Percentiles rank a stretch among this genome's conserved stretches.
phyloP scores from a whole-genome alignment of 2,797 vertebrate species.

The Alectoris magna region DNA sequence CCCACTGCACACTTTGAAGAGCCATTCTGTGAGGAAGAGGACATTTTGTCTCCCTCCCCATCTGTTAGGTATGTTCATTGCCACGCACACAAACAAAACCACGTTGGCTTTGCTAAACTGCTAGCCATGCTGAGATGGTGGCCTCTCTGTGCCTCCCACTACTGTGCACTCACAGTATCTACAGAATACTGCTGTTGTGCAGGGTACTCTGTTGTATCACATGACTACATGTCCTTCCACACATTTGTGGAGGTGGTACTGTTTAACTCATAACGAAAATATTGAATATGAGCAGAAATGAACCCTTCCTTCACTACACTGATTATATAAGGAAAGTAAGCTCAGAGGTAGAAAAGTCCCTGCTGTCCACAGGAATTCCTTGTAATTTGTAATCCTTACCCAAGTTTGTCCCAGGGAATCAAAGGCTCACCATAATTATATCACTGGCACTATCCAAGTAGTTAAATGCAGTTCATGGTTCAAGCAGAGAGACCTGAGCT shows the following conservation, averaged over 20 bases:
- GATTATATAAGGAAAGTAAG: not conserved
- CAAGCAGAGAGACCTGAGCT: not conserved
- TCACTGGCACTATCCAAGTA: not conserved
- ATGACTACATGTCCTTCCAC: not conserved
- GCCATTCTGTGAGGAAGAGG: not conserved
- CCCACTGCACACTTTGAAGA: not conserved
- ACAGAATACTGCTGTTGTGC: not conserved
- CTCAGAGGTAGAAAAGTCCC: not conserved
- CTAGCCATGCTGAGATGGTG: not conserved
- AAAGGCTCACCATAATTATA: not conserved
- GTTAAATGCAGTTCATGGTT: not conserved
- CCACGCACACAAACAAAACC: not conserved
- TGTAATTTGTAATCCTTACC: not conserved
- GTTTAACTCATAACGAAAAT: not conserved
- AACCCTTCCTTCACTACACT: not conserved
- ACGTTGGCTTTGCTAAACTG: not conserved
- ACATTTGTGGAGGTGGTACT: not conserved
- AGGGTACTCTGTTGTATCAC: not conserved
- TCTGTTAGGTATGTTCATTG: not conserved
- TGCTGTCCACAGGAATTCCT: not conserved
- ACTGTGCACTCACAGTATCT: not conserved
- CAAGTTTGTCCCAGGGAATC: not conserved
- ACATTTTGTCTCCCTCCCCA: not conserved
- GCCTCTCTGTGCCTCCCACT: not conserved
- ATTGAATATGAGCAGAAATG: not conserved